Conservation (phyloP, 2,113 vertebrate species). For the Sapajus apella region DNA sequence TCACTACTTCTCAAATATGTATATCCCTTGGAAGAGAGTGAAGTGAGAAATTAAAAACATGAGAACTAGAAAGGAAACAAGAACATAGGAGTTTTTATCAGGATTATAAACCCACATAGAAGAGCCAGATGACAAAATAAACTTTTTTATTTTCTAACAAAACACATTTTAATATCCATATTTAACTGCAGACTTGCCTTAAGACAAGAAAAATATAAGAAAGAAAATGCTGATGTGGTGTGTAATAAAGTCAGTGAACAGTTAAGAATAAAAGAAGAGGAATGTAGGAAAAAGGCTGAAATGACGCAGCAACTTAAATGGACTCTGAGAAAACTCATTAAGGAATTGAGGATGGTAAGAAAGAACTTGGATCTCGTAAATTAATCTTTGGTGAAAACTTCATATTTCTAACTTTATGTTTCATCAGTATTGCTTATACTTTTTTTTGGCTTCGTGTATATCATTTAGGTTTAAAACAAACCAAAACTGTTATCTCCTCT, state of each 20-base stretch:
- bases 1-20: background rate
- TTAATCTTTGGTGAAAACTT: background rate
- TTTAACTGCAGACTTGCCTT: slow-evolving; percentile 71
- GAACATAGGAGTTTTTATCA: background rate
- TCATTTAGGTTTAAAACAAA: background rate
- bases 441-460: background rate
- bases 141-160: background rate
- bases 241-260: no score
- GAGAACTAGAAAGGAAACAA: background rate
- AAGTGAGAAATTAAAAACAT: slow-evolving; percentile 29
- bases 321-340: slow-evolving; percentile 86
- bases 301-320: slow-evolving; percentile 89
- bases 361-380: slow-evolving; percentile 90
- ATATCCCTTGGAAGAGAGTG: background rate
- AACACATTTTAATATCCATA: background rate
- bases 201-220: no score
- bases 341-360: slow-evolving; percentile 87
- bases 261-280: slow-evolving; percentile 80
- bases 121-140: background rate
- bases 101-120: background rate
- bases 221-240: no score
- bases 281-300: slow-evolving; percentile 87
- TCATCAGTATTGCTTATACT: background rate
- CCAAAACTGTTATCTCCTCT: background rate
- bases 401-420: background rate